Conservation (phyloP, 2,888 invertebrate species). For the Agrochola lychnidis region DNA sequence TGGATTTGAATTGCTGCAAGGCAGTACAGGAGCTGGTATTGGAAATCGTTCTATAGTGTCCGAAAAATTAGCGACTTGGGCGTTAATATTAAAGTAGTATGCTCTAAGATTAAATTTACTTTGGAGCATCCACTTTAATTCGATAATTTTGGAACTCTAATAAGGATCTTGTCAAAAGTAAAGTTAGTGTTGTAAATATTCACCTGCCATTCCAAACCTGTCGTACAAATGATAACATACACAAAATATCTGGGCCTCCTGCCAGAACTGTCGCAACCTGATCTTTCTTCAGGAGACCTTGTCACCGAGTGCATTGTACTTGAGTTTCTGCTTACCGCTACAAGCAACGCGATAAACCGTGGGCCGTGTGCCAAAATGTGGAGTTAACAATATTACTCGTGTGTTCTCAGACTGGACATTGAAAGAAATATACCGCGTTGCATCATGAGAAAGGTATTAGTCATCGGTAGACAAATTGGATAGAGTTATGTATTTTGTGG, state of each 20-base stretch:
- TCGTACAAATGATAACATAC: conserved; percentile 35
- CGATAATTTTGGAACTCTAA: neutral
- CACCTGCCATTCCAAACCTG: conserved; percentile 7
- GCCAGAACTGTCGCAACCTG: conserved; percentile 64
- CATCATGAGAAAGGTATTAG: conserved; percentile 47
- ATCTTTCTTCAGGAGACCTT: conserved; percentile 60
- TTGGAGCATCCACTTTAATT: too few relatives aligned
- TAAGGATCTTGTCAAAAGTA: neutral
- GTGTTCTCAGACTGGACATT: conserved; percentile 23
- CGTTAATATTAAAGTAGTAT: neutral
- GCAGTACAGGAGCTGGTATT: too few relatives aligned
- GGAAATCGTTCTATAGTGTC: neutral
- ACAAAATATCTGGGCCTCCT: conserved; percentile 49
- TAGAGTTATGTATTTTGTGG: conserved; percentile 21
- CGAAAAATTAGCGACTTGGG: too few relatives aligned
- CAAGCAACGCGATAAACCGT: conserved; percentile 46
- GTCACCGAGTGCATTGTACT: conserved; percentile 67
- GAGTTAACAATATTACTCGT: conserved; percentile 43
- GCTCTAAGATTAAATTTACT: neutral
- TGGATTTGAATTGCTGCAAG: neutral
- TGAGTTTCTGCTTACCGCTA: conserved; percentile 58
- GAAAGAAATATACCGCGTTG: conserved; percentile 56
- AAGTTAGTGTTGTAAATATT: neutral
- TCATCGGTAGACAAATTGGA: conserved; percentile 47
- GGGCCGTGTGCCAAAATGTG: conserved; percentile 60